Base-by-base conservation (phyloP, 1,140 invertebrate genomes). In the Pomacea maculata region DNA sequence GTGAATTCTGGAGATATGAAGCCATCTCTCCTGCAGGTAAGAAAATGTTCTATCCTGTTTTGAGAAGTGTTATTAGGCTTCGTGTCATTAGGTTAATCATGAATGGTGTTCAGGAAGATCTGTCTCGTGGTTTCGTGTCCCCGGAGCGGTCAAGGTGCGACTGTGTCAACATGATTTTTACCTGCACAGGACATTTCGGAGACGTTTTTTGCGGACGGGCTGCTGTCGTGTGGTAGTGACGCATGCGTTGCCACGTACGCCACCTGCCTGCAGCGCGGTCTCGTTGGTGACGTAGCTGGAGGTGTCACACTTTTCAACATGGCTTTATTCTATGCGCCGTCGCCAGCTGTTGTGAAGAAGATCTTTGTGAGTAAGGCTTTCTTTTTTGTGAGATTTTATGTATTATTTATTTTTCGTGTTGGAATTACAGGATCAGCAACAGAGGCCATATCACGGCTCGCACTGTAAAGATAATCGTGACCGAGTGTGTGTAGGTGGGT, bases 321-420 rank as follows among this genome's bases (percentile, higher is more conserved):
- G 77, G 77, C 77, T 21, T 67, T 78, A n/a, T 78, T 78, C 77
- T 78, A 78, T 25, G 45, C n/a, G 21, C 77, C 77, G 10, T 11
- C 65, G 3, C 77, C 77, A 21, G 77, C 65, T 14, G 67, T 71
- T 6, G 34, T 78, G 12, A 70, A 7, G 21, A 78, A 71, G 17
- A 78, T 78, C 65, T 25, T 78, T 45, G 77, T 78, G 34, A 77
- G 6, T 55, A 61, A 61, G 57, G 57, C 57, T 61, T 61, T 61
- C 11, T 61, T 61, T 3, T 61, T 61, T 61, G 15, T 61, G 57
- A 17, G 15, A 61, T 61, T 11, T 61, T 1, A 61, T 6, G 34
- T 78, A 67, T 63, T 52, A 78, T 65, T 67, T 68, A 67, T 34
- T 68, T 77, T n/a, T 45, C 67, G n/a, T 64, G 25, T 29, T 15